These are phyloP conservation scores for Lordiphosa fenestrarum DNA, from an alignment of 2,888 invertebrate species.

Conservation along the genomic window DNA sequence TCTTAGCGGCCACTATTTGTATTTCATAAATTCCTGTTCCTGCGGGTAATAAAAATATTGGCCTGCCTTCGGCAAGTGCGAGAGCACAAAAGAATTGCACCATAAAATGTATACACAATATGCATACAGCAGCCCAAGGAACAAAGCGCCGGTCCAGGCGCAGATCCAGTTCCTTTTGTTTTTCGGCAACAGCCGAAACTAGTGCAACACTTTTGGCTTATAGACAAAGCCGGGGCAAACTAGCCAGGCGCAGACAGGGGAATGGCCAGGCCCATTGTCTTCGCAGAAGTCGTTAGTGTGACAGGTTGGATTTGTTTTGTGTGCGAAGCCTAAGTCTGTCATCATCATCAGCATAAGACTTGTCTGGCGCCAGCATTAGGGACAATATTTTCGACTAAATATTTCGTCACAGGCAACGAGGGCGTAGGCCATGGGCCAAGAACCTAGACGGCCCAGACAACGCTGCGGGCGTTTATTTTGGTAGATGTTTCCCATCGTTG, in stretches of 20 bases:
- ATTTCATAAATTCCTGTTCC: constrained; percentile 55
- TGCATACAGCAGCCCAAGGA: constrained; percentile 36
- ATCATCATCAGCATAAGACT: constrained; percentile 76
- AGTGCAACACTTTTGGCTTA: constrained; percentile 76
- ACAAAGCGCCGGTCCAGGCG: constrained; percentile 52
- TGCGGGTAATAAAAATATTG: constrained; percentile 71
- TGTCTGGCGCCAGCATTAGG: constrained; percentile 81
- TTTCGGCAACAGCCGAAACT: constrained; percentile 49
- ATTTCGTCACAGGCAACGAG: constrained; percentile 75
- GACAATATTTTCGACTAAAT: constrained; percentile 74
- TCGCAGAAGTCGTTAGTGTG: constrained; percentile 79
- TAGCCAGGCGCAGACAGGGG: constrained; percentile 14
- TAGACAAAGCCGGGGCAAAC: constrained; percentile 51
- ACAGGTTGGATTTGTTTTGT: constrained; percentile 78
- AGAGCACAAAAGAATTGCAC: constrained; percentile 72
- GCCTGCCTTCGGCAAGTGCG: constrained; percentile 61
- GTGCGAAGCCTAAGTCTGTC: constrained; percentile 75
- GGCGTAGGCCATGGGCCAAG: constrained; percentile 43
- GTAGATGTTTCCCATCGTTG: constrained; percentile 42
- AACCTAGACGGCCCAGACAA: constrained; percentile 23
- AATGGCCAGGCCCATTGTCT: constrained; percentile 54
- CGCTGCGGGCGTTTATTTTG: constrained; percentile 74
- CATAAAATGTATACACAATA: constrained; percentile 54
- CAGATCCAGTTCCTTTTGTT: constrained; percentile 60
- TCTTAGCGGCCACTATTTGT: constrained; percentile 65